A percentile compares a stretch with the other conserved stretches of the same genome.
These are phyloP conservation scores for Centropus unirufus DNA, from an alignment of 2,113 vertebrate genomes.

Conservation along the genomic window DNA sequence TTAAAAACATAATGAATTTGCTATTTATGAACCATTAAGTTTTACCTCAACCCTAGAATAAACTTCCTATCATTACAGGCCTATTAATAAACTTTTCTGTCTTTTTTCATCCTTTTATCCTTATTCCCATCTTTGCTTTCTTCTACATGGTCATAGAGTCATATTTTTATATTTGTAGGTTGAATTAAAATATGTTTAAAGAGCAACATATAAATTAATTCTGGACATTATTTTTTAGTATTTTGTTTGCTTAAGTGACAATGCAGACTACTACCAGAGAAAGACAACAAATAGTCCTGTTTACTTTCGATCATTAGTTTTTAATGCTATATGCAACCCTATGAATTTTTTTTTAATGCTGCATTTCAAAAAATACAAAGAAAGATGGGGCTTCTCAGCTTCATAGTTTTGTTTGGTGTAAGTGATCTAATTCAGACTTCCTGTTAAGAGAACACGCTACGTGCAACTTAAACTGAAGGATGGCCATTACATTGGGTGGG, in stretches of 20 bases:
- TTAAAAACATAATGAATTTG: slow-evolving; percentile 82
- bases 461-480: rapidly evolving
- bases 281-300: background rate
- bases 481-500: background rate
- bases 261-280: background rate
- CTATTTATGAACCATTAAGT: slow-evolving; percentile 81
- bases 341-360: background rate
- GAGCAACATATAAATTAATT: background rate
- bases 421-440: background rate
- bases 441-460: background rate
- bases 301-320: background rate
- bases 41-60: slow-evolving; percentile 75
- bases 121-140: background rate
- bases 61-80: slow-evolving; percentile 73
- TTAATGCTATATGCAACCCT: background rate
- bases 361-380: background rate
- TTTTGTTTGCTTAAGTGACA: background rate
- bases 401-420: background rate
- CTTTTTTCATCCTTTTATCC: background rate
- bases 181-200: background rate
- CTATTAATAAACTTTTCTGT: slow-evolving; percentile 62
- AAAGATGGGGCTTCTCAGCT: background rate
- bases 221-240: background rate
- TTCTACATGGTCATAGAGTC: background rate
- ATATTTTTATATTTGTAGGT: background rate